Evolutionary conservation across 2,797 vertebrate genomes (phyloP).

Genomic region (Luscinia megarhynchos): DNA sequence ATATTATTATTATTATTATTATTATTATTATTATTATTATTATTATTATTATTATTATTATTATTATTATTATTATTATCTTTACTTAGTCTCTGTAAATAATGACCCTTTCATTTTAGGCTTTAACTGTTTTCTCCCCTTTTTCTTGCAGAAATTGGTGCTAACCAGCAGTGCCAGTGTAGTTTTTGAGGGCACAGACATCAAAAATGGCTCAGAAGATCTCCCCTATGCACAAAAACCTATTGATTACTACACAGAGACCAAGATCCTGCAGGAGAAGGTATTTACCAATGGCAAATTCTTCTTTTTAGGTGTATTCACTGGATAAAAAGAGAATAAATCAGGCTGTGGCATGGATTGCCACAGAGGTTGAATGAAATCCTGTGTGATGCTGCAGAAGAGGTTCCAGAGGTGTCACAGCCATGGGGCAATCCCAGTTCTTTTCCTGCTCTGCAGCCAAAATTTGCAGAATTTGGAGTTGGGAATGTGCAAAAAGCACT

Average conservation of each 20-base stretch:
- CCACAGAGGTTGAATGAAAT: background rate
- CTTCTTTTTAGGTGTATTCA: background rate
- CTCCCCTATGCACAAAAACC: constrained; percentile 92
- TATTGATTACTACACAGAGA: constrained; percentile 96
- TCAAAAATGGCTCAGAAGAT: constrained; percentile 92
- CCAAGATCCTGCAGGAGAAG: constrained; percentile 96
- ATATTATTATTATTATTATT: background rate
- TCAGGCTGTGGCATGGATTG: background rate
- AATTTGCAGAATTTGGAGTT: background rate
- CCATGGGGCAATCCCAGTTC: background rate
- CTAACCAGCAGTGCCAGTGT: constrained; percentile 98
- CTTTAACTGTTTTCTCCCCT: background rate
- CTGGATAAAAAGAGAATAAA: background rate
- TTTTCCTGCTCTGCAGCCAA: background rate
- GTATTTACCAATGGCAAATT: constrained; percentile 60
- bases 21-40: background rate
- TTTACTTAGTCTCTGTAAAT: background rate
- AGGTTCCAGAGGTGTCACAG: background rate
- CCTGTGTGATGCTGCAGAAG: background rate
- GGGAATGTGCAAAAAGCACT: background rate
- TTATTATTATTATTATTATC: background rate
- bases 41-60: background rate
- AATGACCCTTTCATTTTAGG: background rate
- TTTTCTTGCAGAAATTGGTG: constrained; percentile 86
- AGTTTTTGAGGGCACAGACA: constrained; percentile 92